Percentiles rank a stretch among this genome's conserved stretches.
phyloP scores from a whole-genome alignment of 2,797 vertebrate species.

The Scyliorhinus canicula region DNA sequence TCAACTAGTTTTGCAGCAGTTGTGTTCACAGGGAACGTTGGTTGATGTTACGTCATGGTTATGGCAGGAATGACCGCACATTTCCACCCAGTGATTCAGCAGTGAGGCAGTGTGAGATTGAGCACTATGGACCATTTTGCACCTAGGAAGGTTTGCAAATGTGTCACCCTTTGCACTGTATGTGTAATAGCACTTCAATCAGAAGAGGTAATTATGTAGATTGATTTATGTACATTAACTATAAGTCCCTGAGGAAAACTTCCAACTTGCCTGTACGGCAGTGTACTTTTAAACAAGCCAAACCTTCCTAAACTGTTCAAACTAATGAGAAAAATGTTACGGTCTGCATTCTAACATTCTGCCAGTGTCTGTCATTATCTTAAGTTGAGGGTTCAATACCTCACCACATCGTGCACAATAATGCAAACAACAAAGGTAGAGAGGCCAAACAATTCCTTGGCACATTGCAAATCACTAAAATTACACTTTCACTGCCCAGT shows the following conservation, averaged over 20 bases:
- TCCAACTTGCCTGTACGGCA: not conserved
- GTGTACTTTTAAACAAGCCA: not conserved
- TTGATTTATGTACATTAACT: not conserved
- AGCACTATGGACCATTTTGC: not conserved
- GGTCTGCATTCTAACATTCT: not conserved
- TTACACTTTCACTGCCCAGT: not conserved
- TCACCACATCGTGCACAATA: not conserved
- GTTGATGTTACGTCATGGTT: not conserved
- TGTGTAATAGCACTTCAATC: not conserved
- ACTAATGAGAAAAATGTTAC: too few species aligned
- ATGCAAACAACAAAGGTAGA: not conserved
- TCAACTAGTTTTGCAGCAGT: too few species aligned
- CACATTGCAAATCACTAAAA: not conserved
- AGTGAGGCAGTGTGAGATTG: not conserved
- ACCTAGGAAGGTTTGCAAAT: not conserved
- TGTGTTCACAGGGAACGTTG: not conserved
- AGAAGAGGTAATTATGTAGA: not conserved
- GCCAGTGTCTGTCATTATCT: not conserved
- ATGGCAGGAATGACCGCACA: not conserved
- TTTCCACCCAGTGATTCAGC: not conserved
- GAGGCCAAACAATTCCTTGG: not conserved
- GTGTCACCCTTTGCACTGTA: not conserved
- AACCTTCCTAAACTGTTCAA: not conserved
- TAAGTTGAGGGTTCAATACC: not conserved
- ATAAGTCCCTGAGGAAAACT: not conserved